Base-by-base conservation (phyloP, 2,113 vertebrate species). In the Hippoglossus stenolepis region DNA sequence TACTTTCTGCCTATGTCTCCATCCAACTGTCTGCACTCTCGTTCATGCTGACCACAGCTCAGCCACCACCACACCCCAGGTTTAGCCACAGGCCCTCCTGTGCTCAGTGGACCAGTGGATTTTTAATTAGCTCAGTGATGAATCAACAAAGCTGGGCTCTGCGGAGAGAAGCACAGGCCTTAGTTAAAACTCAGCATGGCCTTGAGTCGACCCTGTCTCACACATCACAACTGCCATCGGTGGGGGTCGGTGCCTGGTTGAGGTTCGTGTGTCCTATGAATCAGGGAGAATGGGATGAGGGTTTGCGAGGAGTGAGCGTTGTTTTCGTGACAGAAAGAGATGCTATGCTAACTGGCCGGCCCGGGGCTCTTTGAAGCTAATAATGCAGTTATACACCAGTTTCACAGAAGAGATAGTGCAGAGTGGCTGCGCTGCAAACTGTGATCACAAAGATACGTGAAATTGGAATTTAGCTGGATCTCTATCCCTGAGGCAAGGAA, bases 91-190 rank as follows among this genome's bases (percentile, higher is more conserved):
- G 77, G 87, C 51, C 62, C 69, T 79, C 78, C 77, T 88, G 77
- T 82, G 87, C 80, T 82, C 71, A 58, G 40, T 78, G 77, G 85
- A 84, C 75, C 81, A 31, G 75, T 53, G 54, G 75, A 74, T 86
- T 86, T 87, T 85, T 84, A 90, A 92, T 90, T 91, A 88, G 77
- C 31, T 17, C 78, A 47, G 63, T 51, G 66, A 75, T 89, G 85
- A 76, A 89, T 86, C 87, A 90, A 87, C 80, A 57, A 68, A 70
- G 66, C 82, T 59, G 65, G 80, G 70, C 65, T 79, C 63, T 65
- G 81, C 73, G 82, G 64, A 89, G 80, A 82, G 73, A 80, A 54
- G 43, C 11, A 13, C 82, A 68, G 59, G 69, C 70, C 26, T 84
- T 65, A 65, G 60, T 84, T 84, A 73, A 89, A 87, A 65, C 70